Evolutionary conservation across 2,113 vertebrate genomes (phyloP).

Genomic region (Mionectes macconnelli): DNA sequence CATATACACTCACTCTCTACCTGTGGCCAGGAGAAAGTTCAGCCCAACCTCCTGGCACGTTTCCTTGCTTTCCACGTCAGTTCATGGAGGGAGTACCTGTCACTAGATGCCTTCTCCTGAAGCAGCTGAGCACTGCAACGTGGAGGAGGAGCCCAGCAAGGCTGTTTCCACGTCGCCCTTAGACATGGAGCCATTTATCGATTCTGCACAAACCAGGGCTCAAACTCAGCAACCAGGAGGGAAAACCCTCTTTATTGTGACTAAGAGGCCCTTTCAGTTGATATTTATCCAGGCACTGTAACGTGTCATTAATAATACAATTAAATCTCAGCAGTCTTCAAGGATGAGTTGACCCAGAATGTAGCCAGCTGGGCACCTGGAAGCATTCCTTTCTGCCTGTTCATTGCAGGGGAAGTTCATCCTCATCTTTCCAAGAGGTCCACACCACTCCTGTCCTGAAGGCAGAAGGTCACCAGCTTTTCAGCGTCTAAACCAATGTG

Average conservation of each 20-base stretch:
- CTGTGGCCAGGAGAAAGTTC: neutral
- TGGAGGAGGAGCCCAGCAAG: neutral
- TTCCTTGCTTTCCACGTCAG: neutral
- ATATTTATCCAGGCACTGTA: neutral
- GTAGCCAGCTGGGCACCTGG: neutral
- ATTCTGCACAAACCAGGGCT: neutral
- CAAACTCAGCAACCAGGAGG: neutral
- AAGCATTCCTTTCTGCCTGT: neutral
- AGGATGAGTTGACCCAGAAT: neutral
- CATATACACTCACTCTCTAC: neutral
- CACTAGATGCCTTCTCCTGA: neutral
- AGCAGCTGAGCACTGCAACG: neutral
- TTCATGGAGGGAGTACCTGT: fast-evolving
- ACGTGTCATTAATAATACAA: neutral
- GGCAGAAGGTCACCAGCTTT: neutral
- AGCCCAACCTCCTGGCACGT: neutral
- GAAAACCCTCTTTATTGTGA: neutral
- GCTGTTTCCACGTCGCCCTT: neutral
- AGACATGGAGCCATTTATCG: neutral
- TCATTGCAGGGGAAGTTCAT: neutral
- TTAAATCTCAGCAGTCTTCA: neutral
- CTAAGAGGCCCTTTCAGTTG: neutral
- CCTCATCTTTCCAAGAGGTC: neutral
- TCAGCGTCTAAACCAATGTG: neutral
- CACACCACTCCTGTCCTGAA: neutral